Evolutionary conservation across 2,113 vertebrate genomes (phyloP), one percentile per base, ranked within the genome.

Genomic region (Machaerirhynchus nigripectus): DNA sequence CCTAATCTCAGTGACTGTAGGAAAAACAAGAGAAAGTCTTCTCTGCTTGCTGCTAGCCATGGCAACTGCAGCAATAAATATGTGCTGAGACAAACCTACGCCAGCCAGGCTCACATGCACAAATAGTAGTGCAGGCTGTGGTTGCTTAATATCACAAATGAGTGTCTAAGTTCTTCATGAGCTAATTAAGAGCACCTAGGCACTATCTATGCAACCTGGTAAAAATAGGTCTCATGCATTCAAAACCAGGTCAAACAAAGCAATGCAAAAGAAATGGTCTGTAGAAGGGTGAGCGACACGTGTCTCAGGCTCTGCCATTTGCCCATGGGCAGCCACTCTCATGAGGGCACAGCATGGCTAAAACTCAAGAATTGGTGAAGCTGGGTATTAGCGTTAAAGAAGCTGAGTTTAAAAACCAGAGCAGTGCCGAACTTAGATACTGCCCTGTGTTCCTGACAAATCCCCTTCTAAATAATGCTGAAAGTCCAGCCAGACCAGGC

Each of bases 121-220:
- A 67, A 90, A 69, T 35, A 80, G 55, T 59, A 88, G 82, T 16
- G 42, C 47, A 55, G 55, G 63, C 52, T 95, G 53, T n/a, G 78
- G 59, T 95, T 96, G 85, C 70, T 88, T 91, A 86, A 95, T 49
- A 75, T 52, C 52, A 47, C 82, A 80, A 93, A 92, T 60, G 47
- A 83, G 42, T 70, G 64, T 47, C 82, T 96, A 96, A 97, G 94
- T 90, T 75, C 44, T 92, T 86, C 79, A 86, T 75, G 75, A 95
- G 73, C 50, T 91, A 74, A 84, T 95, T 94, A 75, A 35, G 31
- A 52, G 33, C 69, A 67, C 60, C 20, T 35, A 77, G 59, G 39
- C 52, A 63, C 24, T 22, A 10, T 83, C 37, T 79, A 35, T 76
- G 59, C 49, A 57, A 49, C 46, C 35, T 63, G 24, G 71, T 88